Conservation (phyloP, 1,140 invertebrate species). For the Drosophila ogumai region DNA sequence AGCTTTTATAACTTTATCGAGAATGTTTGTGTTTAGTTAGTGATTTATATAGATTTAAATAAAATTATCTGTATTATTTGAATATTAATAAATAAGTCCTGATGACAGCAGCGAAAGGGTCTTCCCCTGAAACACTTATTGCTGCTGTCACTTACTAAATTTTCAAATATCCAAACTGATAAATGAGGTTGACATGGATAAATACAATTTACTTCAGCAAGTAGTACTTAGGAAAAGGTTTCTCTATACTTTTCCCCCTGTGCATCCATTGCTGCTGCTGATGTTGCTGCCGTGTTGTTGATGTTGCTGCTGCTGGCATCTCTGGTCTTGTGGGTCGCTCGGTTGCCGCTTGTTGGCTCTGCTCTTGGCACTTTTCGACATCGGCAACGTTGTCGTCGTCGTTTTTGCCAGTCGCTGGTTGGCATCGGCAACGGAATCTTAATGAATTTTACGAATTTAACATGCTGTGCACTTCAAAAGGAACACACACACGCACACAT, state of each 20-base stretch:
- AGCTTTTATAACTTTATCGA: not conserved
- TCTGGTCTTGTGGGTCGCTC: conserved; percentile 50
- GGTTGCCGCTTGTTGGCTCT: conserved; percentile 58
- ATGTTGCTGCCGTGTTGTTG: conserved; percentile 30
- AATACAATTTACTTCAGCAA: not conserved
- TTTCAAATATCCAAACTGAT: not conserved
- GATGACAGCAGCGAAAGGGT: not conserved
- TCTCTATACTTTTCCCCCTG: conserved; percentile 1
- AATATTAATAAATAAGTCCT: not conserved
- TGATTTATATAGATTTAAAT: not conserved
- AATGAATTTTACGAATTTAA: conserved; percentile 84
- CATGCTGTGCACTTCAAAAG: conserved; percentile 83
- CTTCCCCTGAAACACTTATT: not conserved
- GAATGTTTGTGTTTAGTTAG: too few relatives aligned
- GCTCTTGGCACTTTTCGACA: conserved; percentile 80
- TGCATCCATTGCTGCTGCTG: conserved; percentile 30
- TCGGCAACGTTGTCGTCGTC: conserved; percentile 47
- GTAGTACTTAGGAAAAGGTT: not conserved
- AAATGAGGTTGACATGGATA: too few relatives aligned
- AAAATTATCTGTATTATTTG: not conserved
- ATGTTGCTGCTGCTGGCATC: conserved; percentile 45
- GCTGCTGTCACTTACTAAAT: not conserved
- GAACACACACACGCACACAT: conserved; percentile 65
- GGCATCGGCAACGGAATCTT: conserved; percentile 83
- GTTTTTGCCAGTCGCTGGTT: conserved; percentile 55